Conservation (phyloP, 2,888 invertebrate species). For the Tenthredo distinguenda region DNA sequence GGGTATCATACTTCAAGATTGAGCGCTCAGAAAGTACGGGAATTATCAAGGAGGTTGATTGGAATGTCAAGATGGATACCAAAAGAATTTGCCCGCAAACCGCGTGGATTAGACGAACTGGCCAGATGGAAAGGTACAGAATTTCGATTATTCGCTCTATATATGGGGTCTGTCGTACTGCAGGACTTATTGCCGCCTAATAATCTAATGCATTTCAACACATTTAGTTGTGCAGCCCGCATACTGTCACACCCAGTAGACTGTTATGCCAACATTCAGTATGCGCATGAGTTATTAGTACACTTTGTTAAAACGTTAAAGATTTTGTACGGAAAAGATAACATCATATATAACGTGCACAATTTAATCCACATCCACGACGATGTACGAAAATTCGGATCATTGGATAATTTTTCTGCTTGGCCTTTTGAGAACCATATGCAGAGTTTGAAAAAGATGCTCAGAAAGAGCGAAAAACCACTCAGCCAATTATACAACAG, state of each 20-base stretch:
- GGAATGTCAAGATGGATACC: conserved; percentile 54
- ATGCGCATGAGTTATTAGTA: not conserved
- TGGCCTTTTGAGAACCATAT: not conserved
- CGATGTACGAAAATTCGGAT: not conserved
- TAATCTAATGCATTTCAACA: not conserved
- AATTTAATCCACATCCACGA: not conserved
- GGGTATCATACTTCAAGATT: conserved; percentile 37
- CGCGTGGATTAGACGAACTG: conserved; percentile 52
- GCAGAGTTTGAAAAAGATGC: not conserved
- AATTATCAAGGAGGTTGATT: conserved; percentile 40
- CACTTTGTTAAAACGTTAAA: not conserved
- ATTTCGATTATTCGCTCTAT: not conserved
- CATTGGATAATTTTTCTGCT: conserved; percentile 6
- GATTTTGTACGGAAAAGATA: not conserved
- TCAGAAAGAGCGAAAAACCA: not conserved
- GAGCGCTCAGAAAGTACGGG: not conserved
- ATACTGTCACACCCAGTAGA: not conserved
- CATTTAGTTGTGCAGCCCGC: not conserved
- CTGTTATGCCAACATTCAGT: not conserved
- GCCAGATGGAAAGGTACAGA: not conserved
- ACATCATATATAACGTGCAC: not conserved
- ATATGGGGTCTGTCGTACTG: not conserved
- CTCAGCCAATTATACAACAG: not conserved
- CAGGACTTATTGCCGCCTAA: not conserved
- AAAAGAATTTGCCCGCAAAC: conserved; percentile 63